phyloP scores from a whole-genome alignment of 1,140 invertebrate species.

The Drosophila arawakana region DNA sequence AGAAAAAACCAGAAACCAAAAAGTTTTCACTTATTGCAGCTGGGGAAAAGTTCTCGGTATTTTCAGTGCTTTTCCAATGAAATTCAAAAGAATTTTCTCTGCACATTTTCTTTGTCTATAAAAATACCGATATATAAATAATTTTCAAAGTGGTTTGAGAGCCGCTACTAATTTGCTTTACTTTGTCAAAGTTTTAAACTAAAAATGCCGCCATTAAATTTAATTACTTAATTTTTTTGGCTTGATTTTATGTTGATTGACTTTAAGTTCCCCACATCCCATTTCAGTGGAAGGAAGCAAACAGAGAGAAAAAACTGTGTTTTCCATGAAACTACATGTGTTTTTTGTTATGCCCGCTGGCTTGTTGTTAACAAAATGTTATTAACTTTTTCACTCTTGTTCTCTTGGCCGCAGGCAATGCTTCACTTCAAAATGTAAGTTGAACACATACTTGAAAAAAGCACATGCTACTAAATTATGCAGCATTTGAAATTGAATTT shows the following conservation, averaged over 20 bases:
- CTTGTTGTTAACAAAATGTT: conserved; percentile 55
- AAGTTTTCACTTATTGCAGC: conserved; percentile 41
- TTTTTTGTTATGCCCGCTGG: conserved; percentile 39
- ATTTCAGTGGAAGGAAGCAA: not conserved
- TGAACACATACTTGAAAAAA: conserved; percentile 18
- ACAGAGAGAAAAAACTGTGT: conserved; percentile 1
- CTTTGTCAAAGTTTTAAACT: not conserved
- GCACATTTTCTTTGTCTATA: not conserved
- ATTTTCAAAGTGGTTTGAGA: conserved; percentile 1
- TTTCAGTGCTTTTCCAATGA: not conserved
- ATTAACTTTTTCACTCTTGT: conserved; percentile 62
- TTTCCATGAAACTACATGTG: conserved; percentile 48
- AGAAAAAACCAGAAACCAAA: not conserved
- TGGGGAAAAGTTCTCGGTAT: conserved; percentile 12
- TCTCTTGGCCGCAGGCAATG: conserved; percentile 32
- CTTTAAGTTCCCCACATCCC: conserved; percentile 14
- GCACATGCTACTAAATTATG: conserved; percentile 73
- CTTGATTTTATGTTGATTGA: not conserved
- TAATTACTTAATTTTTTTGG: not conserved
- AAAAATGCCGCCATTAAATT: not conserved
- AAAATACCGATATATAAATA: not conserved
- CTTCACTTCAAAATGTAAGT: conserved; percentile 15
- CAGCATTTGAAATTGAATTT: conserved; percentile 78
- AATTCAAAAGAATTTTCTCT: not conserved
- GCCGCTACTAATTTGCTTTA: not conserved